Percentiles rank a stretch among this genome's conserved stretches.
These are phyloP conservation scores for Falcunculus frontatus DNA, from an alignment of 2,113 vertebrate species.

Conservation along the genomic window DNA sequence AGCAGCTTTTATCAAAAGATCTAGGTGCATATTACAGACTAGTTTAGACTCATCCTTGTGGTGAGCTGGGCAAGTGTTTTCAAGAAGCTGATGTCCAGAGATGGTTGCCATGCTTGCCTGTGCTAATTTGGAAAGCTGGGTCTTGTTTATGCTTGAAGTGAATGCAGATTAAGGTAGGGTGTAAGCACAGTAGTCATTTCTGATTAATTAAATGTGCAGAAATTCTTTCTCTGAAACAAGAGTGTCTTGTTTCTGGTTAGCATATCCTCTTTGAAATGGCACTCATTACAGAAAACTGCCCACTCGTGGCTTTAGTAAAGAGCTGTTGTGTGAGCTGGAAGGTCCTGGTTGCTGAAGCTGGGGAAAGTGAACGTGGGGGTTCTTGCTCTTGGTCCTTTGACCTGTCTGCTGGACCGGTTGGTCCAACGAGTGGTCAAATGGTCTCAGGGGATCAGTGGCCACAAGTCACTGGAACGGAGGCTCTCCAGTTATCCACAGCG, in stretches of 20 bases:
- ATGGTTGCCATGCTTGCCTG: conserved; percentile 26
- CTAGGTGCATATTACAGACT: conserved; percentile 41
- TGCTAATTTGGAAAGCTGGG: conserved; percentile 37
- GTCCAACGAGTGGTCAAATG: not conserved
- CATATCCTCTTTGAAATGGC: conserved; percentile 59
- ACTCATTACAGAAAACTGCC: conserved; percentile 43
- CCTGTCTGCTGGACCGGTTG: not conserved
- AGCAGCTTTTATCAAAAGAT: conserved; percentile 47
- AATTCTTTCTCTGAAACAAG: conserved; percentile 51
- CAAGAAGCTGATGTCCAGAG: conserved; percentile 61
- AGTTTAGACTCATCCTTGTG: conserved; percentile 50
- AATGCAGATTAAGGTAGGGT: conserved; percentile 57
- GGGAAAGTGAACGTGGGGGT: not conserved
- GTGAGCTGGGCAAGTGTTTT: conserved; percentile 58
- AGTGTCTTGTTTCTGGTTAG: conserved; percentile 57
- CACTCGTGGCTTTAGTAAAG: conserved; percentile 56
- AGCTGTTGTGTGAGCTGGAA: conserved; percentile 13
- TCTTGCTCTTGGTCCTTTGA: not conserved
- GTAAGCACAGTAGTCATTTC: conserved; percentile 42
- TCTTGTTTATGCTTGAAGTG: conserved; percentile 62
- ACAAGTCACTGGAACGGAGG: rapidly evolving
- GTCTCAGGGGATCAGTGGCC: not conserved
- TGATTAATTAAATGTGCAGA: conserved; percentile 58
- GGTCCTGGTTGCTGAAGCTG: not conserved
- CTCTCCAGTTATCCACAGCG: not conserved